Evolutionary conservation across 2,113 vertebrate genomes (phyloP).

Genomic region (Diphyllodes magnificus): DNA sequence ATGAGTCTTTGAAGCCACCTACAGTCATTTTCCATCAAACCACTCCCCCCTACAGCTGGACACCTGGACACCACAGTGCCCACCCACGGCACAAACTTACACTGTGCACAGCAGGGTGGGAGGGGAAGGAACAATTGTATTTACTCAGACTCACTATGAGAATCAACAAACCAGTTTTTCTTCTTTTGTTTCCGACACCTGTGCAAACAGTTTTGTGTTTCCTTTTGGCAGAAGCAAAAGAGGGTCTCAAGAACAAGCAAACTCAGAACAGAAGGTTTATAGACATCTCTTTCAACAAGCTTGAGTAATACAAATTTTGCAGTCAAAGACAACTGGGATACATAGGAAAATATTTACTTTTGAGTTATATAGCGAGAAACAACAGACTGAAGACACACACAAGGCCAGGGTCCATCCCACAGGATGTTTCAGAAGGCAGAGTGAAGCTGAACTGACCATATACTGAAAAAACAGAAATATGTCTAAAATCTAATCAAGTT

Average conservation of each 20-base stretch:
- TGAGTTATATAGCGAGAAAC: background rate
- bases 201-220: background rate
- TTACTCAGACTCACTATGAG: background rate
- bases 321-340: background rate
- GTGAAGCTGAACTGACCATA: background rate
- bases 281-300: background rate
- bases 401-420: background rate
- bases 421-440: background rate
- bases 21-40: background rate
- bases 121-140: background rate
- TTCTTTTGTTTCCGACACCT: conserved; percentile 18
- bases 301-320: background rate
- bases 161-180: conserved; percentile 64
- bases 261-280: background rate
- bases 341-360: background rate
- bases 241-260: background rate
- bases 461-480: background rate
- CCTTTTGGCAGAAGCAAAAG: background rate
- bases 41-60: background rate
- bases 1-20: background rate
- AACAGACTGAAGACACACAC: background rate
- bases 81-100: background rate
- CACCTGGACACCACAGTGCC: background rate
- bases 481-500: background rate
- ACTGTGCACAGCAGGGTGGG: background rate